A percentile compares a stretch with the other conserved stretches of the same genome.
Evolutionary conservation across 2,113 vertebrate genomes (phyloP).

Genomic region (Halichoerus grypus): DNA sequence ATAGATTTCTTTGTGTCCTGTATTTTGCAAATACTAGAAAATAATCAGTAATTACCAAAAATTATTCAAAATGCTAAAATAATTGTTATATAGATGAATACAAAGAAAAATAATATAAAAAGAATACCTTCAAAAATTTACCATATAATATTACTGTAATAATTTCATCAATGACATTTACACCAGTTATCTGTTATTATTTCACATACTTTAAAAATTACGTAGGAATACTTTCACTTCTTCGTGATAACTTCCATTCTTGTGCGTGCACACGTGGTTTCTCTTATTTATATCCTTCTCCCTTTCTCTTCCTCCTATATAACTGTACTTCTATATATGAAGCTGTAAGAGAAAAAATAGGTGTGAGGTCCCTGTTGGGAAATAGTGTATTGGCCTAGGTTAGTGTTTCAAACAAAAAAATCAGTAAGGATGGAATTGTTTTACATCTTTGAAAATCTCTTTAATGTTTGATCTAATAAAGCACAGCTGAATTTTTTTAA

Average conservation of each 20-base stretch:
- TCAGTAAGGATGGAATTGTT: background rate
- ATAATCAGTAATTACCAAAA: background rate
- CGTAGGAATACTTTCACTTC: background rate
- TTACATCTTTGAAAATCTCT: background rate
- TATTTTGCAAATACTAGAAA: background rate
- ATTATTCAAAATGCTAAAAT: background rate
- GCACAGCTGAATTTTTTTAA: background rate
- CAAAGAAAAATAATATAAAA: background rate
- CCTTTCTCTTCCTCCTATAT: background rate
- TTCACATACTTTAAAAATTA: background rate
- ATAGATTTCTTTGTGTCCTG: background rate
- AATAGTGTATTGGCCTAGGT: background rate
- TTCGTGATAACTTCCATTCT: background rate
- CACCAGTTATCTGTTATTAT: background rate
- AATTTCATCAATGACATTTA: background rate
- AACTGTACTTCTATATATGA: background rate
- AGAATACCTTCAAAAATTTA: background rate
- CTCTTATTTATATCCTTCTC: background rate
- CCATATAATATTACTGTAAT: background rate
- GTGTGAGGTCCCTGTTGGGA: background rate
- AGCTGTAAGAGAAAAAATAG: background rate
- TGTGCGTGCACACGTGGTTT: background rate
- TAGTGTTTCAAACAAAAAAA: background rate
- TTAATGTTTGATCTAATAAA: background rate
- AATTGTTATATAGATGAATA: background rate